Conservation (phyloP, 2,113 vertebrate species). For the Toxotes jaculatrix region DNA sequence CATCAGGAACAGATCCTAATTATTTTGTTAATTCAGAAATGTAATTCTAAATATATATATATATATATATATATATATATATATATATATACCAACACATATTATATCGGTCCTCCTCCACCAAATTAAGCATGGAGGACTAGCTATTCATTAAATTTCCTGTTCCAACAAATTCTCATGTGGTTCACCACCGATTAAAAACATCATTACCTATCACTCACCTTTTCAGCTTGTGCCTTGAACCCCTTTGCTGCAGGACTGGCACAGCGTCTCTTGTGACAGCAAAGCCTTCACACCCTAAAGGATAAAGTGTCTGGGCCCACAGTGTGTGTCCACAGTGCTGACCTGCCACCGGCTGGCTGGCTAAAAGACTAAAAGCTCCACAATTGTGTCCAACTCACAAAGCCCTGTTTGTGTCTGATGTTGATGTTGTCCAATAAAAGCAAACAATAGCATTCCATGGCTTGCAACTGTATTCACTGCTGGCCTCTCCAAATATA, state of each 20-base stretch:
- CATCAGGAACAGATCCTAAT: background rate
- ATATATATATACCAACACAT: too few relatives aligned
- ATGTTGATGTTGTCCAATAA: slow-evolving; percentile 78
- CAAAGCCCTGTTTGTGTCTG: slow-evolving; percentile 76
- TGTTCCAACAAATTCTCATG: background rate
- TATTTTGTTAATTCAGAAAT: background rate
- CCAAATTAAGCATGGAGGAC: background rate
- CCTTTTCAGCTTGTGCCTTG: slow-evolving; percentile 52
- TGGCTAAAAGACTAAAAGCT: slow-evolving; percentile 41
- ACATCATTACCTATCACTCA: slow-evolving; percentile 49
- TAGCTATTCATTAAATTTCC: background rate
- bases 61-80: too few relatives aligned
- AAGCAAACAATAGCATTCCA: slow-evolving; percentile 84
- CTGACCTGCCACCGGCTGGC: slow-evolving; percentile 39
- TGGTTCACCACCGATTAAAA: background rate
- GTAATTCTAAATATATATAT: background rate
- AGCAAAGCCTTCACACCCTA: slow-evolving; percentile 38
- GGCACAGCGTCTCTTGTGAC: slow-evolving; percentile 28
- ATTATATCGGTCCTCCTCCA: background rate
- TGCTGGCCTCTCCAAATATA: slow-evolving; percentile 63
- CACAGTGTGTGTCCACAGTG: slow-evolving; percentile 38
- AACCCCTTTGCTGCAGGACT: slow-evolving; percentile 19
- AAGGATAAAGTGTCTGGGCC: slow-evolving; percentile 20
- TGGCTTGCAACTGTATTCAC: slow-evolving; percentile 85
- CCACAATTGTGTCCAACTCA: slow-evolving; percentile 43